Evolutionary conservation across 2,113 vertebrate genomes (phyloP), one percentile per base, ranked within the genome.

Genomic region (Petaurus breviceps): DNA sequence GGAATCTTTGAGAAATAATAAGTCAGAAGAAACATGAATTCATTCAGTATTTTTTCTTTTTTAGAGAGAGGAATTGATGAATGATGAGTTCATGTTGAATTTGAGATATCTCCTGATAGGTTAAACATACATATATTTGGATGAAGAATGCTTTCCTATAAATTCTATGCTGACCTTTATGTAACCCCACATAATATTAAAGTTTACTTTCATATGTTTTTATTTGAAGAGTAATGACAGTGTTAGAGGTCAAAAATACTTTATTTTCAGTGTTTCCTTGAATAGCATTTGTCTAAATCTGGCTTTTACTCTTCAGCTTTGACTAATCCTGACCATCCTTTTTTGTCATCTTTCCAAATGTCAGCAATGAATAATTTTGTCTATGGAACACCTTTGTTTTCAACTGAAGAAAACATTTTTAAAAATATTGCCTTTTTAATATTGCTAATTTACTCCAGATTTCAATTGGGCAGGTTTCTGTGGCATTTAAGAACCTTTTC

Each of bases 281-380:
- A 90, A 96, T 26, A 97, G 96, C 97, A 97, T 97, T 97, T 97
- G 95, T 97, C 97, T 97, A 22, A 92, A 96, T 95, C 97, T 98
- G 97, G 95, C 95, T 55, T 26, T 55, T 26, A 8, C 24, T 55
- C 24, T 55, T 98, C 97, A 96, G 93, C 90, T 96, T 95, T 97
- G 93, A 96, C 97, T 98, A 97, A 98, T 97, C 95, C 95, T 97
- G 97, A 95, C 98, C 95, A 96, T 97, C 93, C 97, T 98, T 92
- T 97, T 53, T 0, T 94, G 95, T 94, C 0, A 95, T 90, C 51
- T 94, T 94, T 96, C 49, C 28, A 93, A 97, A 92, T 93, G 55
- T 90, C 0, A 0, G 90, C 90, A 97, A 90, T 90, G 24, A 90
- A 90, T 90, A 90, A 90, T 50, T 90, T 84, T 84, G 68, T 43